These are phyloP conservation scores for Zaprionus lachaisei DNA, from an alignment of 1,140 invertebrate species.

Conservation along the genomic window DNA sequence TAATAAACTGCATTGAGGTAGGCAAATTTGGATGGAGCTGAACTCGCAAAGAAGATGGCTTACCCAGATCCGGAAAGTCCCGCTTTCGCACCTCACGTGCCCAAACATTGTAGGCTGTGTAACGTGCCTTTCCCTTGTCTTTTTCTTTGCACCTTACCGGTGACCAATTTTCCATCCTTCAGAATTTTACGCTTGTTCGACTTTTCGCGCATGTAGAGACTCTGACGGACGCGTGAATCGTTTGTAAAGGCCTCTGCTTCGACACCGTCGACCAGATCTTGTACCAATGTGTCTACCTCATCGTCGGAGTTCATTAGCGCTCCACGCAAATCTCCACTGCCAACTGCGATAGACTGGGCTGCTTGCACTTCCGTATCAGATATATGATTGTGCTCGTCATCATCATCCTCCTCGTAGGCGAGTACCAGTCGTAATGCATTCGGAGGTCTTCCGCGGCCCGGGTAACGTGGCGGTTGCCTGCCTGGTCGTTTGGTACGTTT, in stretches of 20 bases:
- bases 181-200: constrained; percentile 91
- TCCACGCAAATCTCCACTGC: constrained; percentile 29
- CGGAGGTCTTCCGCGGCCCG: constrained; percentile 61
- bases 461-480: constrained; percentile 54
- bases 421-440: constrained; percentile 53
- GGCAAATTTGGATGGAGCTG: background rate
- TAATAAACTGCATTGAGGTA: background rate
- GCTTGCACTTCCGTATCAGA: constrained; percentile 40
- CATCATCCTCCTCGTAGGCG: constrained; percentile 40
- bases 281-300: constrained; percentile 74
- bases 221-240: constrained; percentile 85
- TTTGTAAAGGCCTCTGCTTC: constrained; percentile 77
- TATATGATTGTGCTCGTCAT: constrained; percentile 45
- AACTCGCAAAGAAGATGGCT: background rate
- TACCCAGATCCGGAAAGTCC: constrained; percentile 87
- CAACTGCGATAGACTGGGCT: constrained; percentile 6
- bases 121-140: constrained; percentile 91
- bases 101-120: constrained; percentile 96
- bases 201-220: constrained; percentile 92
- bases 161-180: constrained; percentile 88
- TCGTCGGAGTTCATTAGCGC: constrained; percentile 69
- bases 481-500: constrained; percentile 81
- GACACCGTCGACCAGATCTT: constrained; percentile 74
- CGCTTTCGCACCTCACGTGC: constrained; percentile 91
- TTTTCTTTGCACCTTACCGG: constrained; percentile 88